Evolutionary conservation across 2,797 vertebrate species (phyloP).

Genomic region (Microcaecilia unicolor): DNA sequence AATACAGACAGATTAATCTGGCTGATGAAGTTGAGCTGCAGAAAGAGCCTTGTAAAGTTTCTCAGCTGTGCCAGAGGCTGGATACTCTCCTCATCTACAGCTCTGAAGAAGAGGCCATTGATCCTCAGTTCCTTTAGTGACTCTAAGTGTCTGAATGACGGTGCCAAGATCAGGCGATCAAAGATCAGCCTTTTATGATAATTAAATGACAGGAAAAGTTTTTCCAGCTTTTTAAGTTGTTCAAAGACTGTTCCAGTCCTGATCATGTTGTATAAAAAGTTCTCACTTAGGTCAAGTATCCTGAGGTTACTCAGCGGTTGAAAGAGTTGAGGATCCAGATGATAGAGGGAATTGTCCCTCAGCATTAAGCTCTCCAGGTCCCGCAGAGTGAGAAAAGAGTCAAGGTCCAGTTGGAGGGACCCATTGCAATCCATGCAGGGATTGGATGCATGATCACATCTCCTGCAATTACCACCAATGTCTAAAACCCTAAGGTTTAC

Average conservation of each 20-base stretch:
- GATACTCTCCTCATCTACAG: conserved; percentile 1
- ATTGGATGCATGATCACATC: conserved; percentile 71
- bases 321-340: no score
- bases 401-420: conserved; percentile 36
- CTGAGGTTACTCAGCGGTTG: conserved; percentile 2
- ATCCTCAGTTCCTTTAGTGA: conserved; percentile 22
- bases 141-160: conserved; percentile 10
- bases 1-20: conserved; percentile 24
- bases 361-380: conserved; percentile 47
- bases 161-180: conserved; percentile 6
- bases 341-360: conserved; percentile 23
- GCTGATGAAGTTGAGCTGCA: conserved; percentile 34
- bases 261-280: conserved; percentile 17
- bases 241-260: conserved; percentile 1
- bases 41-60: neutral
- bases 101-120: conserved; percentile 30
- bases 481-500: conserved; percentile 44
- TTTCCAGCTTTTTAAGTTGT: conserved; percentile 4
- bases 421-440: conserved; percentile 68
- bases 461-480: conserved; percentile 75
- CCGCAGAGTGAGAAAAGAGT: conserved; percentile 39
- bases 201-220: conserved; percentile 34
- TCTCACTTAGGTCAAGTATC: conserved; percentile 20
- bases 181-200: conserved; percentile 24
- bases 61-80: neutral